Conservation (phyloP, 2,113 vertebrate genomes). For the Entelurus aequoreus region DNA sequence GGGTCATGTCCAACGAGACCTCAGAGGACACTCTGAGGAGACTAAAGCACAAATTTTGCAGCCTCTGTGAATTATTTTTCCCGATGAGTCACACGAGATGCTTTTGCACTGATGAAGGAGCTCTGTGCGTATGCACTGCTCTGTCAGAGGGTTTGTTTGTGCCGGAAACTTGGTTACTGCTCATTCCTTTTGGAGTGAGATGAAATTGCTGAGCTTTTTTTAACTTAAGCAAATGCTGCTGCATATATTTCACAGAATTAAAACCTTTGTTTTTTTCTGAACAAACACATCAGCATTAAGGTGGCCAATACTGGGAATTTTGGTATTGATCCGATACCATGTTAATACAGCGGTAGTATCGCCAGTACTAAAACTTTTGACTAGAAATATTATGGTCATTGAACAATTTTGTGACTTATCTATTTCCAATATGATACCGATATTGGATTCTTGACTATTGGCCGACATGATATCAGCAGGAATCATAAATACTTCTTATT, state of each 20-base stretch:
- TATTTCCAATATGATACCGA: too few relatives aligned
- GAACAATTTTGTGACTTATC: too few relatives aligned
- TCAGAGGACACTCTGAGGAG: slow-evolving; percentile 36
- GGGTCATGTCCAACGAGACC: not conserved
- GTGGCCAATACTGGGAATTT: too few relatives aligned
- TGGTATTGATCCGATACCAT: too few relatives aligned
- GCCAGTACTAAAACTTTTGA: too few relatives aligned
- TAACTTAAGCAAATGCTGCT: not conserved
- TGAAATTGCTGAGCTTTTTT: slow-evolving; percentile 9
- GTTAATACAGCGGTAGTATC: too few relatives aligned
- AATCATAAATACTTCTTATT: too few relatives aligned
- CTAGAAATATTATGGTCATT: too few relatives aligned
- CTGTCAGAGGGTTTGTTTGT: slow-evolving; percentile 39
- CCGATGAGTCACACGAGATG: slow-evolving; percentile 22
- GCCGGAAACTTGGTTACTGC: slow-evolving; percentile 32
- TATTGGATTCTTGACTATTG: too few relatives aligned
- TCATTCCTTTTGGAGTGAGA: slow-evolving; percentile 26
- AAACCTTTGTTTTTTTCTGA: not conserved
- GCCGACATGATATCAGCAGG: too few relatives aligned
- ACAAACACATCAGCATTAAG: not conserved
- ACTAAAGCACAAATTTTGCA: slow-evolving; percentile 24
- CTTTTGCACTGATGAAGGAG: slow-evolving; percentile 28
- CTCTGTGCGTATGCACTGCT: slow-evolving; percentile 29
- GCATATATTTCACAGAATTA: not conserved
- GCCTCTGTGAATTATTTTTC: slow-evolving; percentile 21